These are phyloP conservation scores for Sipha flava DNA, from an alignment of 1,140 invertebrate genomes.

Conservation along the genomic window DNA sequence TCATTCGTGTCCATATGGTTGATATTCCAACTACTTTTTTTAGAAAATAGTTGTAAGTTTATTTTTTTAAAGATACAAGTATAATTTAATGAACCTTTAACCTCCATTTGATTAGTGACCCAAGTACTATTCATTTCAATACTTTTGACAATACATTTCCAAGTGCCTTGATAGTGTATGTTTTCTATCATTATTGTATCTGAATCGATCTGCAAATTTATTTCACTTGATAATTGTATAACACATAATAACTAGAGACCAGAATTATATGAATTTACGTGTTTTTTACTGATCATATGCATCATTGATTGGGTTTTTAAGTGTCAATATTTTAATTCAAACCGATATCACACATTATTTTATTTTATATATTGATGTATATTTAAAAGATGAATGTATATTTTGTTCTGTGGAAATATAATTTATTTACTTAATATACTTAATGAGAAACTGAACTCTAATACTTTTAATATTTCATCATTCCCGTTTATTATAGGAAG, in stretches of 20 bases:
- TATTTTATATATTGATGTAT: no score
- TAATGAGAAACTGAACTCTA: no score
- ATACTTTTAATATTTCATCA: no score
- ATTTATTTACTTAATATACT: no score
- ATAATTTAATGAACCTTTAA: neutral
- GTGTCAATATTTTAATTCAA: no score
- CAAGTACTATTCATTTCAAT: neutral
- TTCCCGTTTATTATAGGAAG: no score
- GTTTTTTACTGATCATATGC: no score
- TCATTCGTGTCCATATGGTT: neutral
- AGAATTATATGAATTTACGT: no score
- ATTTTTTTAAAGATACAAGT: neutral
- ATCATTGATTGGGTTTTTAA: no score
- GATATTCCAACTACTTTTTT: neutral
- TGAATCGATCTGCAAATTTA: neutral
- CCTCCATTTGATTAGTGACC: neutral
- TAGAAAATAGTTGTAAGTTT: neutral
- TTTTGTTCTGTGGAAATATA: neutral
- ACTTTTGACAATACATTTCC: neutral
- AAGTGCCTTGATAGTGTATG: neutral
- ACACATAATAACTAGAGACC: no score
- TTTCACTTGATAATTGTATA: no score
- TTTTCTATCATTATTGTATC: neutral
- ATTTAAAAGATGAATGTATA: neutral
- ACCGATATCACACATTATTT: no score